These are phyloP conservation scores for Ciconia stormi DNA, from an alignment of 2,113 vertebrate species.

Conservation along the genomic window DNA sequence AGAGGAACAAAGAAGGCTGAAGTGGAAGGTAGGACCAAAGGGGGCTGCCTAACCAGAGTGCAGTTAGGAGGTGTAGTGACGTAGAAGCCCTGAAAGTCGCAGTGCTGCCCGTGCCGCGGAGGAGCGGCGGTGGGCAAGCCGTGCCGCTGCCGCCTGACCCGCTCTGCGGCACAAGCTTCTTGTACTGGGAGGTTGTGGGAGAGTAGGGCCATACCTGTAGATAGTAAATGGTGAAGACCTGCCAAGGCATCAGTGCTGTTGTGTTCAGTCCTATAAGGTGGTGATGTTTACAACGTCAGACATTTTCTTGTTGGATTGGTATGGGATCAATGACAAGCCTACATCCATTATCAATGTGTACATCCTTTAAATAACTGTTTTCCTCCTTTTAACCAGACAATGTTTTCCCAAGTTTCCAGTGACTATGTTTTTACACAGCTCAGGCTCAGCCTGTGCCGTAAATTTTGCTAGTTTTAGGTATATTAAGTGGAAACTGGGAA, in stretches of 20 bases:
- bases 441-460: not conserved
- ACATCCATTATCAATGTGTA: not conserved
- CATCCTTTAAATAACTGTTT: not conserved
- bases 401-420: not conserved
- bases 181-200: not conserved
- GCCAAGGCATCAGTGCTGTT: not conserved
- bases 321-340: not conserved
- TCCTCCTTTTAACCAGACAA: not conserved
- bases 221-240: not conserved
- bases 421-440: not conserved
- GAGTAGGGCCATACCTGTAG: not conserved
- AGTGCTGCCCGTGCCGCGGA: fast-evolving
- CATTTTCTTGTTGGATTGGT: not conserved
- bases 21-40: not conserved
- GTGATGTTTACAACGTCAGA: not conserved
- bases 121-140: fast-evolving
- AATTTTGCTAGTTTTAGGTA: not conserved
- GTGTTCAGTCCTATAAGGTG: not conserved
- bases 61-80: not conserved
- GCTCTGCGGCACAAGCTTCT: fast-evolving
- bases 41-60: not conserved
- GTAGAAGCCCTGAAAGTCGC: not conserved
- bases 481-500: not conserved
- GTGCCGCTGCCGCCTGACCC: not conserved
- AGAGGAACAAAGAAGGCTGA: not conserved